Conservation (phyloP, 2,797 vertebrate genomes). For the Rhabdophis nuchalis region DNA sequence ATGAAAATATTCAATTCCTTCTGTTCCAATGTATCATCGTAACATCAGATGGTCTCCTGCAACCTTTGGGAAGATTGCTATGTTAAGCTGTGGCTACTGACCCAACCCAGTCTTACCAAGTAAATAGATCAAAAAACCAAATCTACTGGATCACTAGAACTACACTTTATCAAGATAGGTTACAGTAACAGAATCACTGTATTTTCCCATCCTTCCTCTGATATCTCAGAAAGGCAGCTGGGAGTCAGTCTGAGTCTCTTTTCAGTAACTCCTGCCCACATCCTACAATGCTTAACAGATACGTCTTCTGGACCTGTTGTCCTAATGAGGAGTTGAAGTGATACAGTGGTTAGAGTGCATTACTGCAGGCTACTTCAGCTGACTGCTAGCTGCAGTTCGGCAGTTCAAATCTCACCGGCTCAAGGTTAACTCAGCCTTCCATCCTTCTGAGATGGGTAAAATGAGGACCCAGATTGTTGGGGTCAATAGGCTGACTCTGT, state of each 20-base stretch:
- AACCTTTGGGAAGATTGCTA: neutral
- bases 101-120: neutral
- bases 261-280: neutral
- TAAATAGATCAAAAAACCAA: neutral
- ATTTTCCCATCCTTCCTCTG: neutral
- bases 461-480: no score
- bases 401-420: no score
- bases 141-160: neutral
- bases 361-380: no score
- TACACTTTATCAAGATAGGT: neutral
- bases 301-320: neutral
- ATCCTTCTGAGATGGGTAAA: no score
- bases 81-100: neutral
- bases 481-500: no score
- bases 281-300: neutral
- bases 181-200: neutral
- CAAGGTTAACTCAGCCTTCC: no score
- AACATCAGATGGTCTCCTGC: neutral
- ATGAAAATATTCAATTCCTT: neutral
- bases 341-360: no score
- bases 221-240: neutral
- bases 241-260: neutral
- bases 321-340: no score
- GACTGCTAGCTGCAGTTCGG: no score
- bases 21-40: neutral